phyloP scores from a whole-genome alignment of 2,888 invertebrate genomes.

The Drosophila multiciliata region DNA sequence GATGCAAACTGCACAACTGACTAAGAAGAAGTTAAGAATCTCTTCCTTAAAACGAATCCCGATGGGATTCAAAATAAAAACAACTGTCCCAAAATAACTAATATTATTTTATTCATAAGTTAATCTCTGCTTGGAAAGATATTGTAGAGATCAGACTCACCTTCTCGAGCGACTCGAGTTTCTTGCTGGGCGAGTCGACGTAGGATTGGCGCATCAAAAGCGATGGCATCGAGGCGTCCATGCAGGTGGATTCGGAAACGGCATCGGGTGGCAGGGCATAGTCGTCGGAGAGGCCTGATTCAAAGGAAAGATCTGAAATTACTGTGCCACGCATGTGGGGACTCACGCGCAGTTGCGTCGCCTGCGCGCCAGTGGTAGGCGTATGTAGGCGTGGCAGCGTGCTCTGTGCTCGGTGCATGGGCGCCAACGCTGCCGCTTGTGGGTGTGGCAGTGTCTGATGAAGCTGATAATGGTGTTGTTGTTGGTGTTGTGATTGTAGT shows the following conservation, averaged over 20 bases:
- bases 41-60: too few species aligned
- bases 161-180: slow-evolving; percentile 94
- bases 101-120: not conserved
- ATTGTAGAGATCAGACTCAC: slow-evolving; percentile 67
- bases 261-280: slow-evolving; percentile 98
- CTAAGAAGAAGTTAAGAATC: too few species aligned
- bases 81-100: too few species aligned
- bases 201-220: slow-evolving; percentile 87
- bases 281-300: slow-evolving; percentile 97
- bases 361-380: slow-evolving; percentile 65
- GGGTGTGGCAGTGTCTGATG: slow-evolving; percentile 66
- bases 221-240: slow-evolving; percentile 91
- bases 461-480: slow-evolving; percentile 44
- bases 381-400: slow-evolving; percentile 71
- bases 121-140: not conserved
- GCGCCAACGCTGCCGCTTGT: slow-evolving; percentile 43
- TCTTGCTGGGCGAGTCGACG: slow-evolving; percentile 87
- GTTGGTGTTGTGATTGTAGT: slow-evolving; percentile 36
- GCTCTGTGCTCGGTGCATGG: slow-evolving; percentile 55
- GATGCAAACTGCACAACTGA: too few species aligned
- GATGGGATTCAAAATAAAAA: too few species aligned
- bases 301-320: slow-evolving; percentile 94
- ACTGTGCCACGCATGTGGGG: slow-evolving; percentile 85
- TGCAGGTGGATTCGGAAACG: slow-evolving; percentile 91
- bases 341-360: slow-evolving; percentile 80